phyloP scores from a whole-genome alignment of 1,140 invertebrate genomes.

The Drosophila bifasciata region DNA sequence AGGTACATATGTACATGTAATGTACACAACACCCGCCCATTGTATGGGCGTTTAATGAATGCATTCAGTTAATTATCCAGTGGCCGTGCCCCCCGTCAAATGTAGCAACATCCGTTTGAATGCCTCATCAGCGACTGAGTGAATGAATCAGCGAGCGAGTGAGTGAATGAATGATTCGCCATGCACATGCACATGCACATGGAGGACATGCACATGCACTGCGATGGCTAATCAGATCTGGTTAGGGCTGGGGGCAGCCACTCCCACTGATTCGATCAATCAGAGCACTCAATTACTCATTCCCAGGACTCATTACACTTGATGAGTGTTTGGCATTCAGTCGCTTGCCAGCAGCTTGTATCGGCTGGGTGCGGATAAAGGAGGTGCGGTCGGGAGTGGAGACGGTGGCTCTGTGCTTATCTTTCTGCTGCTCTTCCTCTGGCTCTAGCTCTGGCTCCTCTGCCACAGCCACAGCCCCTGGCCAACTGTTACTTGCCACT shows the following conservation, averaged over 20 bases:
- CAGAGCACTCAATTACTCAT: slow-evolving; percentile 52
- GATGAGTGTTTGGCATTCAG: slow-evolving; percentile 42
- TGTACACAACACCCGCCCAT: no score
- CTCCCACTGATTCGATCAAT: slow-evolving; percentile 13
- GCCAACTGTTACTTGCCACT: slow-evolving; percentile 7
- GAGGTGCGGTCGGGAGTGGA: no score
- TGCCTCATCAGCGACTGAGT: slow-evolving; percentile 7
- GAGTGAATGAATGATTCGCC: slow-evolving; percentile 25
- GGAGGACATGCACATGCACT: not conserved
- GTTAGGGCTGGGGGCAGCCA: not conserved
- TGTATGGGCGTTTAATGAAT: no score
- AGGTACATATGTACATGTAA: no score
- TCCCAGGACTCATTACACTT: slow-evolving; percentile 44
- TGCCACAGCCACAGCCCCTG: slow-evolving; percentile 2
- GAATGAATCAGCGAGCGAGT: slow-evolving; percentile 13
- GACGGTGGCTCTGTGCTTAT: no score
- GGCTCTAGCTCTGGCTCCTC: slow-evolving; percentile 5
- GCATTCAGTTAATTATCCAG: no score
- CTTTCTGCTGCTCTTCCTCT: slow-evolving; percentile 17
- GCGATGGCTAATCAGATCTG: slow-evolving; percentile 15
- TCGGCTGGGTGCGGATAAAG: no score
- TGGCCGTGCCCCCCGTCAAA: no score
- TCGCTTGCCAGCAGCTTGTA: slow-evolving; percentile 2
- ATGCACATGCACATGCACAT: slow-evolving; percentile 8
- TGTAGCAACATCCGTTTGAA: no score